Percentiles rank a stretch among this genome's conserved stretches.
Evolutionary conservation across 2,888 invertebrate genomes (phyloP).

Genomic region (Pollenia amentaria): DNA sequence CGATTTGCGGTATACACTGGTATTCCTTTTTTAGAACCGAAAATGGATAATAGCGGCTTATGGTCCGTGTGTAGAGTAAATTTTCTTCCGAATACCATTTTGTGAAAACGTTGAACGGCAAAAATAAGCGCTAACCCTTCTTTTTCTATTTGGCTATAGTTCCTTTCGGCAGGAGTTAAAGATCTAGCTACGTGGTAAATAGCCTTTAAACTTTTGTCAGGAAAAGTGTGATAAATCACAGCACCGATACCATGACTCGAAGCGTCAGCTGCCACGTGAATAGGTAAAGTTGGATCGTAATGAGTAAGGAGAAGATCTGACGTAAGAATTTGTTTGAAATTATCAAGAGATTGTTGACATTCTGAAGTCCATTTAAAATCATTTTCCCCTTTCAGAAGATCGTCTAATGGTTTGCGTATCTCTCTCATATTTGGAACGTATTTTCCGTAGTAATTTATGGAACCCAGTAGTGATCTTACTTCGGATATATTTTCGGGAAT

Average conservation of each 20-base stretch:
- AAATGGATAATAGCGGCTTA: constrained; percentile 81
- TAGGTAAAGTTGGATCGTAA: constrained; percentile 36
- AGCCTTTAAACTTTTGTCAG: constrained; percentile 60
- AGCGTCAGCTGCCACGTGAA: constrained; percentile 65
- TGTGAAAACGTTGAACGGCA: constrained; percentile 67
- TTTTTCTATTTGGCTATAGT: constrained; percentile 73
- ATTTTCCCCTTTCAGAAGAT: constrained; percentile 50
- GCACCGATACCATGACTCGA: constrained; percentile 62
- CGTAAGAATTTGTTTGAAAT: constrained; percentile 63
- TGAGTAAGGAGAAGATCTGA: constrained; percentile 42
- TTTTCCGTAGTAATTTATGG: constrained; percentile 68
- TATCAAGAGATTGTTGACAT: constrained; percentile 50
- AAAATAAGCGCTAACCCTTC: constrained; percentile 70
- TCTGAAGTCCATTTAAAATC: constrained; percentile 56
- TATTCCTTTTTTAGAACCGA: constrained; percentile 77
- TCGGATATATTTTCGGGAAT: constrained; percentile 55
- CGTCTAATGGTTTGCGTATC: constrained; percentile 47
- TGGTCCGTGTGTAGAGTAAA: constrained; percentile 80
- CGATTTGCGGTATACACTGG: constrained; percentile 72
- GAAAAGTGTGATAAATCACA: constrained; percentile 59
- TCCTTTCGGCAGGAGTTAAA: constrained; percentile 61
- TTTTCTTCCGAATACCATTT: constrained; percentile 63
- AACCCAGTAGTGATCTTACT: constrained; percentile 62
- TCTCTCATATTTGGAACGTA: constrained; percentile 53
- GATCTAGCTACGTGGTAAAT: constrained; percentile 60